Conservation (phyloP, 2,888 invertebrate species). For the Eremobia ochroleuca region DNA sequence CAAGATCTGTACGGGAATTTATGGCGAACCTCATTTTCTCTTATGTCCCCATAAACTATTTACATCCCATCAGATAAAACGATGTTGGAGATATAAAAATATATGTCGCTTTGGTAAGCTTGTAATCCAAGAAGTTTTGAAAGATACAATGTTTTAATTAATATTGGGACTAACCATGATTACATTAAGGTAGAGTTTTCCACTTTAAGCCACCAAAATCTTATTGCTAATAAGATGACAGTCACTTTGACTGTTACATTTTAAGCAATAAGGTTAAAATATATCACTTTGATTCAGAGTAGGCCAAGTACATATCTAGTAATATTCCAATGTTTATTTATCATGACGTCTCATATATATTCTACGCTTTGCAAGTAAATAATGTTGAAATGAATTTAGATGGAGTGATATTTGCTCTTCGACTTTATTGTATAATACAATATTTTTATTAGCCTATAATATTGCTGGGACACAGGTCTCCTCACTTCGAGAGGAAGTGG, state of each 20-base stretch:
- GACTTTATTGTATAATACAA: not conserved
- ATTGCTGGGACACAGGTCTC: not conserved
- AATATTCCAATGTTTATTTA: not conserved
- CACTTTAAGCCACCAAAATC: not conserved
- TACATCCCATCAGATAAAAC: conserved; percentile 45
- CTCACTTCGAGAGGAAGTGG: not conserved
- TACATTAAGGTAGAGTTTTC: not conserved
- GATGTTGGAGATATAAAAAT: conserved; percentile 25
- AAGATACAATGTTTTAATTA: not conserved
- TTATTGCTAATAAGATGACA: too few species aligned
- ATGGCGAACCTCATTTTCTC: conserved; percentile 48
- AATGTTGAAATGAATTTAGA: not conserved
- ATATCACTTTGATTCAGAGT: not conserved
- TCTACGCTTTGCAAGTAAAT: not conserved
- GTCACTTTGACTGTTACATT: too few species aligned
- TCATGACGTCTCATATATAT: not conserved
- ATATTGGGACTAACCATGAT: not conserved
- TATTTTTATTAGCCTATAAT: too few species aligned
- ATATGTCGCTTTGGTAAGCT: conserved; percentile 5
- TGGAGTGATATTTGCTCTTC: not conserved
- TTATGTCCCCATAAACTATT: conserved; percentile 51
- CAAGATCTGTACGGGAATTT: conserved; percentile 34
- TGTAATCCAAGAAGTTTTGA: not conserved
- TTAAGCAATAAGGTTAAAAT: too few species aligned
- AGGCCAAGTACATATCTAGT: not conserved